A percentile compares a stretch with the other conserved stretches of the same genome.
phyloP scores from a whole-genome alignment of 2,113 vertebrate genomes.

The Oryzias celebensis region DNA sequence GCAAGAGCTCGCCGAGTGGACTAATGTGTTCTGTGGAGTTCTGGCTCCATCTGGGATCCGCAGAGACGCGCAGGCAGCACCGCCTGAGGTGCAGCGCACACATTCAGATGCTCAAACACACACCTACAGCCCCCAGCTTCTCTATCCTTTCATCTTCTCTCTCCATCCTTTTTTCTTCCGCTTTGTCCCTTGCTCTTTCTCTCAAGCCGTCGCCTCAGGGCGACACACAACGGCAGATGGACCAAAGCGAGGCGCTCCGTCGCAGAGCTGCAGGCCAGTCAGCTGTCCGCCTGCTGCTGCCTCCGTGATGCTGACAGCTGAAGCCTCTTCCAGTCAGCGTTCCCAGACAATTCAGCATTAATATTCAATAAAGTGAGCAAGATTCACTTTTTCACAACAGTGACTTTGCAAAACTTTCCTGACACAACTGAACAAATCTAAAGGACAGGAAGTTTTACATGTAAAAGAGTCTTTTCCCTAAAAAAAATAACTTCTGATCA shows the following conservation, averaged over 20 bases:
- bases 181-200: constrained; percentile 24
- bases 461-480: neutral
- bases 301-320: constrained; percentile 19
- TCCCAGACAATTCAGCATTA: constrained; percentile 17
- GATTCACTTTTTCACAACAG: neutral
- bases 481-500: neutral
- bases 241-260: constrained; percentile 34
- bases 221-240: constrained; percentile 64
- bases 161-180: constrained; percentile 13
- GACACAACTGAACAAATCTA: neutral
- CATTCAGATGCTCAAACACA: constrained; percentile 23
- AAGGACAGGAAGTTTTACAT: neutral
- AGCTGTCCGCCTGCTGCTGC: constrained; percentile 63
- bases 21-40: constrained; percentile 65
- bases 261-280: constrained; percentile 59
- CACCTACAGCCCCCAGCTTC: constrained; percentile 24
- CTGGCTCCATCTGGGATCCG: constrained; percentile 70
- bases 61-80: constrained; percentile 46
- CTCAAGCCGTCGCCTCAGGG: constrained; percentile 47
- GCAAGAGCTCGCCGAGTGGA: constrained; percentile 59
- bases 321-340: constrained; percentile 27
- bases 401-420: constrained; percentile 15
- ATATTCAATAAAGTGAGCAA: constrained; percentile 19
- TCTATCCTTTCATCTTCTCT: constrained; percentile 46
- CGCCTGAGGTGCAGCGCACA: constrained; percentile 51